Evolutionary conservation across 2,888 invertebrate species (phyloP).

Genomic region (Tinea semifulvella): DNA sequence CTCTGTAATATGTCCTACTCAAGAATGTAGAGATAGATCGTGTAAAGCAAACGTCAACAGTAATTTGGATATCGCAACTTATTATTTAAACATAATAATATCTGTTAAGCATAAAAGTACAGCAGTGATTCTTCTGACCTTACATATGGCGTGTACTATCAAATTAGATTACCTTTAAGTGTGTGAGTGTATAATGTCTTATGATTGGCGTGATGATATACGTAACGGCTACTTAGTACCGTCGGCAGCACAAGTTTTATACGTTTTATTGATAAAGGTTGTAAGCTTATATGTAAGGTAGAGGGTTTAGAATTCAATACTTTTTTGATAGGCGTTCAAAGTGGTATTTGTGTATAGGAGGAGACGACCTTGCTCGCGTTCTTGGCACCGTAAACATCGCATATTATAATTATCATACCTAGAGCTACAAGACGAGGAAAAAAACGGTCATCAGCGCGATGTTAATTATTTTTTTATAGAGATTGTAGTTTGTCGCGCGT

Average conservation of each 20-base stretch:
- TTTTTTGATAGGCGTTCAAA: too few relatives aligned
- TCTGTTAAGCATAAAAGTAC: too few relatives aligned
- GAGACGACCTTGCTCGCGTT: conserved; percentile 46
- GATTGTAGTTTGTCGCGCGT: conserved; percentile 8
- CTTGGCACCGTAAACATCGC: conserved; percentile 33
- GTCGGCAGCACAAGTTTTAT: neutral
- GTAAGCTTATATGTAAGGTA: neutral
- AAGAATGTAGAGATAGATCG: too few relatives aligned
- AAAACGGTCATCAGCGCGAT: conserved; percentile 4
- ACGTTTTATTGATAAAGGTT: neutral
- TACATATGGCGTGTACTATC: neutral
- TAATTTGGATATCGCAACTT: too few relatives aligned
- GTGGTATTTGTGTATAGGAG: conserved; percentile 26
- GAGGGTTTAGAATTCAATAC: neutral
- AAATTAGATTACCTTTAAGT: neutral
- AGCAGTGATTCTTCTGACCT: conserved; percentile 8
- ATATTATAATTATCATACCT: conserved; percentile 26
- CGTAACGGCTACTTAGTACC: conserved; percentile 4
- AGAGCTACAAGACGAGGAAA: conserved; percentile 7
- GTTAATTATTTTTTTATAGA: conserved; percentile 19
- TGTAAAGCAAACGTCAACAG: too few relatives aligned
- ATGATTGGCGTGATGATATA: conserved; percentile 1
- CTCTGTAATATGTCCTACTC: too few relatives aligned
- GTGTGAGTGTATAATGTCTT: neutral
- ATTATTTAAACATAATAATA: too few relatives aligned